phyloP scores from a whole-genome alignment of 1,140 invertebrate species.

The Tetramorium simillimum region DNA sequence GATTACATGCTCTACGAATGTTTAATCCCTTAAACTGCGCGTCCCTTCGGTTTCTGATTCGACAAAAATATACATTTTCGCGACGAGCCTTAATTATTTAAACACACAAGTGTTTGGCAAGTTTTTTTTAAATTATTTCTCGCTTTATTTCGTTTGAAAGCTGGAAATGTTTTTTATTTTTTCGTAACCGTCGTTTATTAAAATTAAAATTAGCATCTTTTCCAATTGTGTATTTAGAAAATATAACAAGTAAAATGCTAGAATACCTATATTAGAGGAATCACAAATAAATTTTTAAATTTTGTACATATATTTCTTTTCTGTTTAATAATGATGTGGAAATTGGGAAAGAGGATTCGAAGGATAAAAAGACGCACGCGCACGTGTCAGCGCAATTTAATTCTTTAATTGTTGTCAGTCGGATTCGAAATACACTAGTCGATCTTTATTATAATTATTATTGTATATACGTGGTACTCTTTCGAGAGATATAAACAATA shows the following conservation, averaged over 20 bases:
- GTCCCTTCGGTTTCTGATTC: conserved; percentile 2
- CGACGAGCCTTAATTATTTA: conserved; percentile 33
- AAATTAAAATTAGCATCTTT: not conserved
- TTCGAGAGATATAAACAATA: conserved; percentile 77
- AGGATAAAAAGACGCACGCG: not conserved
- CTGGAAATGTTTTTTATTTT: not conserved
- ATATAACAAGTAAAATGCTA: not conserved
- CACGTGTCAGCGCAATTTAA: conserved; percentile 76
- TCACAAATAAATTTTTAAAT: not conserved
- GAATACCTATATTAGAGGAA: not conserved
- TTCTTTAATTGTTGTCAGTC: conserved; percentile 81
- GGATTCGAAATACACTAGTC: conserved; percentile 79
- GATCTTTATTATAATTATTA: conserved; percentile 77
- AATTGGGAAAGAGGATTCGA: not conserved
- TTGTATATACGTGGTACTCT: conserved; percentile 76
- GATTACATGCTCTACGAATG: conserved; percentile 26
- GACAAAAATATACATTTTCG: conserved; percentile 18
- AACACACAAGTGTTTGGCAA: conserved; percentile 20
- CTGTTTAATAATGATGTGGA: not conserved
- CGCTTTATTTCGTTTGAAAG: not conserved
- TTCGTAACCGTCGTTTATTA: not conserved
- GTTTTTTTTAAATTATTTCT: not conserved
- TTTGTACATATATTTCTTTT: not conserved
- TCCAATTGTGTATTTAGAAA: not conserved
- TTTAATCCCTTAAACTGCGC: conserved; percentile 37